A percentile compares a stretch with the other conserved stretches of the same genome.
Evolutionary conservation across 2,888 invertebrate species (phyloP).

Genomic region (Meteorus colon): DNA sequence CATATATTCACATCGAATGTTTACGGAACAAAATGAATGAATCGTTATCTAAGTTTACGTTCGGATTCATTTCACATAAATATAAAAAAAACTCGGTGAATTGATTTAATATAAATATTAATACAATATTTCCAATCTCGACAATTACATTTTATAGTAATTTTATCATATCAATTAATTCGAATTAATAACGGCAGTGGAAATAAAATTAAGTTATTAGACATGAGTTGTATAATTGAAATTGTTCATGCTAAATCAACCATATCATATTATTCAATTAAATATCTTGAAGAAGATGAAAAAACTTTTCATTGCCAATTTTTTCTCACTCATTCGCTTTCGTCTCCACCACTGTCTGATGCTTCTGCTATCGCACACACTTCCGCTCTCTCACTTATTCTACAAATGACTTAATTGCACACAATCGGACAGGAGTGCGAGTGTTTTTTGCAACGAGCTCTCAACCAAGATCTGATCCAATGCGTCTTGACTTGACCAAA

Average conservation of each 20-base stretch:
- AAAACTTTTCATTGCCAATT: background rate
- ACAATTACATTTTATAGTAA: background rate
- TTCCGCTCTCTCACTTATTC: conserved; percentile 7
- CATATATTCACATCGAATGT: background rate
- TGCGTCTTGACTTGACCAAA: conserved; percentile 4
- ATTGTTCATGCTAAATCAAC: background rate
- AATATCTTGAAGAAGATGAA: background rate
- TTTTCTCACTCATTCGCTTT: background rate
- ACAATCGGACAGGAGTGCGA: conserved; percentile 44
- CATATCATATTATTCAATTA: background rate
- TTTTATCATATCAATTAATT: background rate
- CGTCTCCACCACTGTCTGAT: background rate
- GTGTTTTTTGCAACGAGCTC: conserved; percentile 43
- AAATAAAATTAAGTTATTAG: background rate
- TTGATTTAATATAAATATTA: conserved; percentile 16
- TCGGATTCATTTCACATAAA: background rate
- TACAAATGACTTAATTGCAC: conserved; percentile 55
- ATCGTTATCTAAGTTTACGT: background rate
- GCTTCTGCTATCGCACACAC: background rate
- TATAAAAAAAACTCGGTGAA: background rate
- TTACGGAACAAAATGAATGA: conserved; percentile 11
- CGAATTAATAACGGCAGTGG: background rate
- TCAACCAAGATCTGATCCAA: no score
- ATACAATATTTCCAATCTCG: background rate
- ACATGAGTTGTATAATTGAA: background rate